Base-by-base conservation (phyloP, 2,888 invertebrate species). In the Andrena fulva region DNA sequence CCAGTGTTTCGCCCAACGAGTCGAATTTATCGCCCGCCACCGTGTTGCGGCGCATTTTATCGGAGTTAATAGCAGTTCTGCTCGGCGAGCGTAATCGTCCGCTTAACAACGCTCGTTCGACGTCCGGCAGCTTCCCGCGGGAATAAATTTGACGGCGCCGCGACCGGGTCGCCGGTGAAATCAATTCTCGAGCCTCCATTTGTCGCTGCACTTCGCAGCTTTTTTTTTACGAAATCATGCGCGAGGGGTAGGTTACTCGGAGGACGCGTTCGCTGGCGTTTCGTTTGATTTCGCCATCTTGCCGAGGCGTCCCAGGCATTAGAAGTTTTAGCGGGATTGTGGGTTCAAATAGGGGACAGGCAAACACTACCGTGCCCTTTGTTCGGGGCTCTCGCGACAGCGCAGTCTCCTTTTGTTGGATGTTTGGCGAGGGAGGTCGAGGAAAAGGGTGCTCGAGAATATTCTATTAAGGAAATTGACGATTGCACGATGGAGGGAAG, bases 11-110 rank as follows among this genome's bases (percentile, higher is more conserved):
- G 42, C 10, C 5, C 8, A n/a, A 16, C n/a, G 33, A 33, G 48
- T n/a, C 31, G 56, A 54, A 68, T 78, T 78, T 67, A 75, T 54
- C 62, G 10, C 2, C 29, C 10, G 16, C 20, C 29, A 6, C 24
- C 10, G 42, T 42, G 42, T 42, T 6, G 56, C 31, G 31, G 33
- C 48, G n/a, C 76, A 12, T 76, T 70, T 64, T 48, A 10, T 52
- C 31, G 10, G 10, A 24, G 77, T 67, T 68, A 67, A 78, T 75
- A n/a, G 67, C 31, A 33, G 68, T 33, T 78, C 67, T 50, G 67
- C 75, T 68, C 42, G 24, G 48, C 76, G 29, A n/a, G 24, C 60
- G 67, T 75, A 75, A 75, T 78, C 75, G 78, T 24, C 42, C 75
- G 62, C 52, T 52, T 27, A 63, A 63, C 68, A 63, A 42, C 24